These are phyloP conservation scores for Habroteleia sp. DNA, from an alignment of 2,888 invertebrate species.

Conservation along the genomic window DNA sequence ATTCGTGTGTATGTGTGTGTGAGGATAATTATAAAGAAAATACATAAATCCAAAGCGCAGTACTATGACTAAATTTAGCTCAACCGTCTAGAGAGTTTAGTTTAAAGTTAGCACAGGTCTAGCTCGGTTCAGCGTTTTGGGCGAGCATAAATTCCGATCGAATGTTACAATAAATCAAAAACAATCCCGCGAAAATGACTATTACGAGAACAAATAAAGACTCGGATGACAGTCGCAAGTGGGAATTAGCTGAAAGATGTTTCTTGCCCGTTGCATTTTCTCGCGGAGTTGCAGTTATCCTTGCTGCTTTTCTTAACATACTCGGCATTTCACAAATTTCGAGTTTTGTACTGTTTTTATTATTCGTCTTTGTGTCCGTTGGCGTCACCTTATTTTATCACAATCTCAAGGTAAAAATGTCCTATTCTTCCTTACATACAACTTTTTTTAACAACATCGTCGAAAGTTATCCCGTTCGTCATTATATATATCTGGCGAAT, in stretches of 20 bases:
- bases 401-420: conserved; percentile 88
- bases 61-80: conserved; percentile 78
- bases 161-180: conserved; percentile 67
- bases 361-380: conserved; percentile 87
- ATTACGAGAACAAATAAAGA: conserved; percentile 73
- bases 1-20: too few species aligned
- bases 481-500: too few species aligned
- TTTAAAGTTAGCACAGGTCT: conserved; percentile 79
- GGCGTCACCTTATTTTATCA: conserved; percentile 91
- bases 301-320: conserved; percentile 87
- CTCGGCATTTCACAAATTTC: conserved; percentile 89
- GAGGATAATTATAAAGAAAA: conserved; percentile 70
- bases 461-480: background rate
- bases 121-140: conserved; percentile 73
- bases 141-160: conserved; percentile 65
- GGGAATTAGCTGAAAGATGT: conserved; percentile 87
- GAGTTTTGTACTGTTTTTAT: conserved; percentile 89
- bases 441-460: too few species aligned
- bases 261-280: conserved; percentile 90
- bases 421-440: too few species aligned
- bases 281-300: conserved; percentile 89
- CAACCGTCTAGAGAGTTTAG: conserved; percentile 77
- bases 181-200: conserved; percentile 70
- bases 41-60: conserved; percentile 72
- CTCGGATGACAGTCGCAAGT: conserved; percentile 79